Base-by-base conservation (phyloP, 2,888 invertebrate species). In the Erebia epiphron region DNA sequence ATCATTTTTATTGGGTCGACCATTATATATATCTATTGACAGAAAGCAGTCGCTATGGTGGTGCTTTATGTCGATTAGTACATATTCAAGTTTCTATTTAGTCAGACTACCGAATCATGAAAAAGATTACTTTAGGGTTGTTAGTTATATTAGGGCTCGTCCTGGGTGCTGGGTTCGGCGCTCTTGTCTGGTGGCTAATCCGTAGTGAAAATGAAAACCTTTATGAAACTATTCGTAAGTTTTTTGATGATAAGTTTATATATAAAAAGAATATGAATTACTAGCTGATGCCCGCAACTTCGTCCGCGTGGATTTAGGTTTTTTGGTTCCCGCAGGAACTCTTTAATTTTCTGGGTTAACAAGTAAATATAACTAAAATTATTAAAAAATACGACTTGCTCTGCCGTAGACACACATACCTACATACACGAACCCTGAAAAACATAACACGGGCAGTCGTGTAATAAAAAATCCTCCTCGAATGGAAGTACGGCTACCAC, bases 161-260 rank as follows among this genome's bases (percentile, higher is more conserved):
- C 16, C 60, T 78, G 14, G 75, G 75, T 13, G 75, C 77, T 18
- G 79, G 79, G 1, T 21, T 80, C 5, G 77, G 76, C 5, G 80
- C 79, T 9, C 73, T 80, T 0, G 79, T 78, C 10, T 79, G 80
- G 79, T 81, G 82, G 82, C 67, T 82, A 21, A 75, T 81, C 9
- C 70, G 67, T 41, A 71, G 65, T 56, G 65, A 64, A n/a, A n/a
- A n/a, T n/a, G n/a, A n/a, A 18, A 61, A 74, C 50, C 46, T 61
- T 14, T 76, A 74, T 74, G 75, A 77, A 75, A 80, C 76, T 35
- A 79, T 80, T 43, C 68, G 79, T 80, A 77, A 79, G 79, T 76
- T 5, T 58, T 3, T 26, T 26, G 13, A 9, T 50, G 10, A 49
- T 49, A 46, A 35, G 5, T 35, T 7, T 7, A 35, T 35, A 2